Conservation (phyloP, 2,888 invertebrate species). For the Rotaria macrura region DNA sequence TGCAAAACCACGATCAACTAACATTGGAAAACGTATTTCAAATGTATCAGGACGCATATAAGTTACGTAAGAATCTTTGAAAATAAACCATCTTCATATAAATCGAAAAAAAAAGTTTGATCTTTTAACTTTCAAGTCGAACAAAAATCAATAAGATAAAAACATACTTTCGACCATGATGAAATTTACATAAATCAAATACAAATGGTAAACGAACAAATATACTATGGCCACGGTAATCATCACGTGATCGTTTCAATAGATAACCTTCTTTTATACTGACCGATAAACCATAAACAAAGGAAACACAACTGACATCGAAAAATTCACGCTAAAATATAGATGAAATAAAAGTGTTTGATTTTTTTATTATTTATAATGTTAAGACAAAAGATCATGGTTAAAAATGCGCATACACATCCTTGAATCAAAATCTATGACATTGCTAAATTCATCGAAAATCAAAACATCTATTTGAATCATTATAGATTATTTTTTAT, state of each 20-base stretch:
- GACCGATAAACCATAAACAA: constrained; percentile 11
- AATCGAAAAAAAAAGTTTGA: background rate
- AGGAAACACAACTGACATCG: constrained; percentile 27
- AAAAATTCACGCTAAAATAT: constrained; percentile 24
- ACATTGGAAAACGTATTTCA: constrained; percentile 26
- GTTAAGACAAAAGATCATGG: too few species aligned
- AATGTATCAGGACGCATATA: constrained; percentile 23
- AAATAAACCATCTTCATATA: constrained; percentile 24
- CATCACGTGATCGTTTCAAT: constrained; percentile 26
- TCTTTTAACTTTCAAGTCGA: background rate
- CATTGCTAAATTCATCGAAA: too few species aligned
- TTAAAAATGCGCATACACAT: too few species aligned
- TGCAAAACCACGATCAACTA: constrained; percentile 29
- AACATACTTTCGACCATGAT: constrained; percentile 6
- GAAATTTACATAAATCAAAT: constrained; percentile 1
- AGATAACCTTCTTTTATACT: constrained; percentile 23
- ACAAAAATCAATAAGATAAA: background rate
- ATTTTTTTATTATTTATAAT: too few species aligned
- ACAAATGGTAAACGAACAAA: constrained; percentile 14
- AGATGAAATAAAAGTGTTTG: too few species aligned
- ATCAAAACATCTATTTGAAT: too few species aligned
- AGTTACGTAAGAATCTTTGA: constrained; percentile 32
- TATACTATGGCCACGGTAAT: background rate
- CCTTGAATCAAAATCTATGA: too few species aligned
- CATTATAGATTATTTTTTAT: too few species aligned